Base-by-base conservation (phyloP, 2,888 invertebrate genomes). In the Tetragonisca angustula region DNA sequence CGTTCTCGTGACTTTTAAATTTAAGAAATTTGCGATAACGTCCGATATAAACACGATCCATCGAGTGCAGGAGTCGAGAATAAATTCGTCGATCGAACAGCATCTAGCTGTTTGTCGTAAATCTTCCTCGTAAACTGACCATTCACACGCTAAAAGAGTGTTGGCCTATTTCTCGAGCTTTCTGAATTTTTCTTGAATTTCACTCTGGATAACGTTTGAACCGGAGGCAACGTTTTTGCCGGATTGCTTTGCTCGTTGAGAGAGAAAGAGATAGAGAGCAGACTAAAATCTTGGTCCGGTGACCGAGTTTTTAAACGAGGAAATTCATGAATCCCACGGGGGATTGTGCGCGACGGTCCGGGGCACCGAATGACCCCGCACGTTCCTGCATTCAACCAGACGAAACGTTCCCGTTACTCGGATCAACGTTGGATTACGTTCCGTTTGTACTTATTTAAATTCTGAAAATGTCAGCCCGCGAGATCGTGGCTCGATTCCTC, bases 391-490 rank as follows among this genome's bases (percentile, higher is more conserved):
- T 43, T 76, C 36, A 17, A 62, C 21, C 27, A 21, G 21, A 9
- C 32, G n/a, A 62, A 62, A 70, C 36, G 62, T 62, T 71, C 17
- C 62, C 6, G 76, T 62, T 76, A 62, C 52, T 2, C 24, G 36
- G 36, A 52, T 32, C 61, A 52, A 61, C 11, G 21, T 52, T 32
- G 52, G 70, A 71, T 71, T 76, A 61, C 36, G 17, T 50, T n/a
- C 21, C 17, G 62, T 27, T 27, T 50, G 59, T 59, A 43, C 56
- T 70, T 61, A 62, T 70, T 76, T 76, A 76, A 76, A 76, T 76
- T 61, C 36, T 52, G 70, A 52, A 61, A 76, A 67, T 36, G 76
- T 76, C 59, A 76, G 50, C 59, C 59, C 56, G n/a, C 24, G n/a
- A n/a, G 21, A 27, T 43, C 61, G 75, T 56, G 32, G 21, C 36